Evolutionary conservation across 1,140 invertebrate genomes (phyloP).

Genomic region (Penaeus japonicus): DNA sequence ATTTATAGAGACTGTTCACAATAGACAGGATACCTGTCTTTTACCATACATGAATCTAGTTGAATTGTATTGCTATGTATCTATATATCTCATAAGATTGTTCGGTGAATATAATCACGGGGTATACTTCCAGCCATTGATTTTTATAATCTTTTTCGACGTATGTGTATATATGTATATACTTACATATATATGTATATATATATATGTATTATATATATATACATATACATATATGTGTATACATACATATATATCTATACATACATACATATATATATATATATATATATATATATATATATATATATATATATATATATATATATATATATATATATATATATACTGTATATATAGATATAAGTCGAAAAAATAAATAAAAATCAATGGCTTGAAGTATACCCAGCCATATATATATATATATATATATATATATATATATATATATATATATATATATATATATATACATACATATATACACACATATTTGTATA

Average conservation of each 20-base stretch:
- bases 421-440: background rate
- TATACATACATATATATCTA: background rate
- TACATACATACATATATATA: background rate
- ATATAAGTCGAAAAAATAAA: background rate
- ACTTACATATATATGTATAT: background rate
- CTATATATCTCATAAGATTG: too few species aligned
- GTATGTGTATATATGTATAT: background rate
- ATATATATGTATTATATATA: background rate
- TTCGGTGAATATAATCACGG: too few species aligned
- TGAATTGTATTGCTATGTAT: too few species aligned
- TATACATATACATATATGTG: background rate
- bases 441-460: background rate
- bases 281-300: background rate
- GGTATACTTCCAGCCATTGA: too few species aligned
- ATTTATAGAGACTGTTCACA: too few species aligned
- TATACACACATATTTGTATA: background rate
- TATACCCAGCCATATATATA: background rate
- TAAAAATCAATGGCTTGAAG: background rate
- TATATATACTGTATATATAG: background rate
- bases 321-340: background rate
- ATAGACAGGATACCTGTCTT: too few species aligned
- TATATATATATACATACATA: background rate
- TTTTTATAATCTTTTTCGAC: too few species aligned
- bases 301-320: background rate
- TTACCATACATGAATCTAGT: too few species aligned